Evolutionary conservation across 2,113 vertebrate species (phyloP), one percentile per base, ranked within the genome.

Genomic region (Stictonetta naevosa): DNA sequence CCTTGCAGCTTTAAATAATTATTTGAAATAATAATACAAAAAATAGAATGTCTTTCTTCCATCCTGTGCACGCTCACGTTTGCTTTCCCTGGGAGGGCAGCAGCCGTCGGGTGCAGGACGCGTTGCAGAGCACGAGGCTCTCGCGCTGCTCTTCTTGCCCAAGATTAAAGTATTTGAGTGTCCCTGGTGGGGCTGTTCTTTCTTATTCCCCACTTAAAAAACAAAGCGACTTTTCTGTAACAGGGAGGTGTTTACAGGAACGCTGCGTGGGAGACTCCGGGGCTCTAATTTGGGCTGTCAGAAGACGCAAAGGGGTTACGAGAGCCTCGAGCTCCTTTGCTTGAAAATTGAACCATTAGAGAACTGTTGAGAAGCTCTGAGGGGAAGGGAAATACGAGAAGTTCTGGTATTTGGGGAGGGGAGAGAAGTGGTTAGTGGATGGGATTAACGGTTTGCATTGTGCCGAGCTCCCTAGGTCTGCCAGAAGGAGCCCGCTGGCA

Each of bases 1-100:
- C 40, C 46, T 63, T 0, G 1, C 96, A 94, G 93, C 90, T 96
- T 95, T 90, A 90, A 95, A 38, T 74, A 40, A 90, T 95, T 77
- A 88, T 40, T 92, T 50, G 63, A 33, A 80, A 83, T 58, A 12
- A 44, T 10, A 42, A 18, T 44, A 44, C 40, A 38, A 16, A 3
- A 4, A 68, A 64, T 13, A 34, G 88, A 15, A 23, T 12, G 1
- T 13, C 50, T 85, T 79, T 23, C 40, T 63, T 46, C 58, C 64
- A 13, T 55, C 68, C 48, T 40, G 42, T 16, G 82, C 26, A 2
- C 4, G 60, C 3, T 3, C 33, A 44, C 1, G 22, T 14, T 79
- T 4, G n/a, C 38, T 33, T 67, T 48, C 46, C 58, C 73, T 0
- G 36, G 36, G 73, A 5, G 3, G 73, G 58, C 79, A 7, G 79